A percentile compares a stretch with the other conserved stretches of the same genome.
Conservation (phyloP, 2,113 vertebrate genomes). For the Rhodinocichla rosea region DNA sequence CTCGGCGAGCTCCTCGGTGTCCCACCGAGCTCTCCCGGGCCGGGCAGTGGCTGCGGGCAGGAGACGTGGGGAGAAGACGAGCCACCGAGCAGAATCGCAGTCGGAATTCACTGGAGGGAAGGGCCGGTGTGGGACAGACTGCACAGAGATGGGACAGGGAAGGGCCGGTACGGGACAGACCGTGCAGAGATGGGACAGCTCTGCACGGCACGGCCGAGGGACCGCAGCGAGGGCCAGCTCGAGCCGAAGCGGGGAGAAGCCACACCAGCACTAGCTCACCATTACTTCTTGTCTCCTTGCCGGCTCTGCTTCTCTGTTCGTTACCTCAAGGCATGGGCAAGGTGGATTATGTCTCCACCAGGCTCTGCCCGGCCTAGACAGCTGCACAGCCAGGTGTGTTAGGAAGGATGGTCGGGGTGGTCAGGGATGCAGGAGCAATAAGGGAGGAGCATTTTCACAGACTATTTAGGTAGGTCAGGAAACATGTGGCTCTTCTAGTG, state of each 20-base stretch:
- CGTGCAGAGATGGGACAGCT: too few species aligned
- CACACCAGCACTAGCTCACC: too few species aligned
- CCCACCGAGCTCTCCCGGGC: accelerated
- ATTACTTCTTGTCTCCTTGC: neutral
- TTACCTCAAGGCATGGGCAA: neutral
- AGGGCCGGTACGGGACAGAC: neutral
- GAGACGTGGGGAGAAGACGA: too few species aligned
- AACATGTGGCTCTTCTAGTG: neutral
- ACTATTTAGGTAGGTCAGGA: neutral
- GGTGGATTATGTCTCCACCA: neutral
- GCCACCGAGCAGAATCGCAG: neutral
- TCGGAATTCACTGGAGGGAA: neutral
- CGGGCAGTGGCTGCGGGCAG: neutral
- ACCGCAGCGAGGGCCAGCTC: neutral
- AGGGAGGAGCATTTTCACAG: neutral
- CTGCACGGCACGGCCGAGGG: neutral
- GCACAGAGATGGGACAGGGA: neutral
- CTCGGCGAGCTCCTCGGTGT: accelerated
- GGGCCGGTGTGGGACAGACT: neutral
- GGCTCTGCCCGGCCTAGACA: neutral
- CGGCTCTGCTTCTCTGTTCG: neutral
- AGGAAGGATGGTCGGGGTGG: neutral
- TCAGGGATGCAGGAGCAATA: neutral
- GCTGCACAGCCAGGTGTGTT: neutral
- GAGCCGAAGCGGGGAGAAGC: neutral